Evolutionary conservation across 2,888 invertebrate species (phyloP).

Genomic region (Hipparchia sbordonii): DNA sequence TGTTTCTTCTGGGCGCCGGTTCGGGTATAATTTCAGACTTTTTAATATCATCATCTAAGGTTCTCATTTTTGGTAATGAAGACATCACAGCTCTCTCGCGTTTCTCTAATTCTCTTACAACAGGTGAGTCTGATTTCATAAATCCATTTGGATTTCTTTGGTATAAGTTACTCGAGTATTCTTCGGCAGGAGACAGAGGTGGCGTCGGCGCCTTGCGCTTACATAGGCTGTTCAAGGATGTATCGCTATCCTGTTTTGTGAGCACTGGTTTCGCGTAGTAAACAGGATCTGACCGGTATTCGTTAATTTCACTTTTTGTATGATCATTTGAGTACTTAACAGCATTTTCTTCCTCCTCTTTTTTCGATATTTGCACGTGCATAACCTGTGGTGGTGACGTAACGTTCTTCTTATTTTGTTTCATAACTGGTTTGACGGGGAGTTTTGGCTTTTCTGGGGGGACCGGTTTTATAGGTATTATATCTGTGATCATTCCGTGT

Average conservation of each 20-base stretch:
- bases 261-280: slow-evolving; percentile 77
- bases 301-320: slow-evolving; percentile 70
- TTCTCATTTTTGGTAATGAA: slow-evolving; percentile 56
- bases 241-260: slow-evolving; percentile 82
- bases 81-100: slow-evolving; percentile 84
- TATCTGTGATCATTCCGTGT: slow-evolving; percentile 84
- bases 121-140: slow-evolving; percentile 86
- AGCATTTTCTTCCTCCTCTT: slow-evolving; percentile 62
- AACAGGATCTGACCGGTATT: slow-evolving; percentile 68
- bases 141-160: slow-evolving; percentile 82
- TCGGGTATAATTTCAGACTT: slow-evolving; percentile 80
- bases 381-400: slow-evolving; percentile 70
- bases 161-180: slow-evolving; percentile 79
- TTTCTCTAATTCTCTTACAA: slow-evolving; percentile 89
- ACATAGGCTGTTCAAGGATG: slow-evolving; percentile 80
- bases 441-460: slow-evolving; percentile 88
- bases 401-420: slow-evolving; percentile 72
- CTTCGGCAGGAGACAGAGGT: slow-evolving; percentile 82
- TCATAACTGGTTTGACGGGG: slow-evolving; percentile 82
- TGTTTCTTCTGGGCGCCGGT: slow-evolving; percentile 86
- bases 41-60: slow-evolving; percentile 63
- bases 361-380: slow-evolving; percentile 78
- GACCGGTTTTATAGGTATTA: slow-evolving; percentile 82
- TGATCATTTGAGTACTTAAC: slow-evolving; percentile 59
- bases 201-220: slow-evolving; percentile 92